Base-by-base conservation (phyloP, 2,113 vertebrate genomes). In the Crotophaga sulcirostris region DNA sequence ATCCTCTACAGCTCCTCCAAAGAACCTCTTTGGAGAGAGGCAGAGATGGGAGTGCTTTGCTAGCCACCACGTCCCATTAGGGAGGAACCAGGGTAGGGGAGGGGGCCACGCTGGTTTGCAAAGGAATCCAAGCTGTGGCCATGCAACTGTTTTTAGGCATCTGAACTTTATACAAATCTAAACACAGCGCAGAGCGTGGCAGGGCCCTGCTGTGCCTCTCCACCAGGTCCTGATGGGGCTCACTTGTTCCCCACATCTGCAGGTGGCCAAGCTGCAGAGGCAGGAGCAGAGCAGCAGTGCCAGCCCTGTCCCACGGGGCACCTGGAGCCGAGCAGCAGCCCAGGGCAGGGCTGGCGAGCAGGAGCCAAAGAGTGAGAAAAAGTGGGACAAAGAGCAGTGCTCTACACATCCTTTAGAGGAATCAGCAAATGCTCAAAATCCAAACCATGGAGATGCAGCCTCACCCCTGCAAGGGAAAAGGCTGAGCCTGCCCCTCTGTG, bases 311-410 rank as follows among this genome's bases (percentile, higher is more conserved):
- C n/a, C n/a, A 34, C 70, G n/a, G 54, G 55, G 42, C 31, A 11
- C 8, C 0, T 2, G 26, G 28, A 49, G 20, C 67, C 31, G 38
- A 86, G 82, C 73, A 40, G 5, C 1, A 56, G 74, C 45, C 49
- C 34, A 34, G 62, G 42, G 62, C 74, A 40, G 0, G 0, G 84
- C 63, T 6, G 19, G 26, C 0, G 0, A 23, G 18, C 0, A 1
- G 33, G 0, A 70, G 51, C 5, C 0, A 2, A 0, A 0, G 34
- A 1, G 34, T 17, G 6, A 52, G 51, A 3, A 38, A 25, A 20
- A 45, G 29, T 3, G 26, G 34, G 56, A 21, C 56, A n/a, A 36
- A n/a, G 69, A 52, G 80, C 52, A 82, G 54, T 0, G 0, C 0
- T 19, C 6, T 7, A 20, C 31, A 3, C 17, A 0, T 45, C 31